Evolutionary conservation across 2,797 vertebrate species (phyloP).

Genomic region (Neopelma chrysocephalum): DNA sequence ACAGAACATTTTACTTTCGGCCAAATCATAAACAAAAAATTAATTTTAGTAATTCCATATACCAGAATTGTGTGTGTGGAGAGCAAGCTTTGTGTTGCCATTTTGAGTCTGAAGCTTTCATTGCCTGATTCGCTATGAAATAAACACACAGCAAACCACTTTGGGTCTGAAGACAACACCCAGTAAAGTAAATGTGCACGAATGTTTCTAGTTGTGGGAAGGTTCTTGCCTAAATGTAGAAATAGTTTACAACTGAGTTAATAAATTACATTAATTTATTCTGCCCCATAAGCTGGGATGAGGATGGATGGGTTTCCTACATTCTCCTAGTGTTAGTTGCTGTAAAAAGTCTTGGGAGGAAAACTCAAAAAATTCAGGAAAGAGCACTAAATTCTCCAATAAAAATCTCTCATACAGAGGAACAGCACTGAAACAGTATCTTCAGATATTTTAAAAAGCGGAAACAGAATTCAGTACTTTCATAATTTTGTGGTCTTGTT

Average conservation of each 20-base stretch:
- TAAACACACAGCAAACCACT: not conserved
- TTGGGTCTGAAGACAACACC: not conserved
- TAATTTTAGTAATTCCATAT: slow-evolving; percentile 11
- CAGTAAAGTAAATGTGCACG: not conserved
- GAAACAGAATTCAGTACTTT: not conserved
- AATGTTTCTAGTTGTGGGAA: not conserved
- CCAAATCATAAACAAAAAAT: slow-evolving; percentile 21
- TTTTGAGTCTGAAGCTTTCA: slow-evolving; percentile 39
- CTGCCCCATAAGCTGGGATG: not conserved
- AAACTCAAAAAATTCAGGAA: not conserved
- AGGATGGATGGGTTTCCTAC: not conserved
- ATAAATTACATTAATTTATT: not conserved
- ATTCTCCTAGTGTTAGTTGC: not conserved
- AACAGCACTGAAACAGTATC: not conserved
- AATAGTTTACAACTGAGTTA: not conserved
- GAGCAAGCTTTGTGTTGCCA: slow-evolving; percentile 31
- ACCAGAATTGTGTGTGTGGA: not conserved
- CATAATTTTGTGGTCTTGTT: not conserved
- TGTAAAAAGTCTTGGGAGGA: not conserved
- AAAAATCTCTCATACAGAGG: not conserved
- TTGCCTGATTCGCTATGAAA: not conserved
- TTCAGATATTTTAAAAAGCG: not conserved
- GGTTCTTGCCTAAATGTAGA: not conserved
- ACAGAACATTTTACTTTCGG: slow-evolving; percentile 5
- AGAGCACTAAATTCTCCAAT: not conserved